Percentiles rank a stretch among this genome's conserved stretches.
These are phyloP conservation scores for Drosophila trapezifrons DNA, from an alignment of 1,140 invertebrate genomes.

Conservation along the genomic window DNA sequence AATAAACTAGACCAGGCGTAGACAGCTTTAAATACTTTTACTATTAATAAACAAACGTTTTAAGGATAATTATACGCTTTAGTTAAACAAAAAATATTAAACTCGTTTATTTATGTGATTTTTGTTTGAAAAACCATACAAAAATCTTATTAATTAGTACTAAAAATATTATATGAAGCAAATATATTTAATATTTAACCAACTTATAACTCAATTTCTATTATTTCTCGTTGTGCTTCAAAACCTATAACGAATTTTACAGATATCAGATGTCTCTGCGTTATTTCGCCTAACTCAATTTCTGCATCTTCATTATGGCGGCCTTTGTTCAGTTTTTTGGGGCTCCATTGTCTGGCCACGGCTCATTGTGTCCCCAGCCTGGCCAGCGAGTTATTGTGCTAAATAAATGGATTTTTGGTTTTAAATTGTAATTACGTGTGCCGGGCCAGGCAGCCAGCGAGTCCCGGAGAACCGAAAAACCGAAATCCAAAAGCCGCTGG, in stretches of 20 bases:
- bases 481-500: slow-evolving; percentile 41
- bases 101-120: too few species aligned
- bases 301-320: slow-evolving; percentile 46
- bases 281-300: slow-evolving; percentile 41
- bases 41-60: too few species aligned
- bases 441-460: background rate
- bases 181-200: background rate
- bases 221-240: background rate
- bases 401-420: slow-evolving; percentile 82
- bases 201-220: rapidly evolving
- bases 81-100: too few species aligned
- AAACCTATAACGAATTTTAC: slow-evolving; percentile 26
- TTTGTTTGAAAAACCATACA: too few species aligned
- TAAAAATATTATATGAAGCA: background rate
- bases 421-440: slow-evolving; percentile 79
- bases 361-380: slow-evolving; percentile 51
- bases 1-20: too few species aligned
- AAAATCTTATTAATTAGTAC: too few species aligned
- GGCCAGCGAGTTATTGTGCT: slow-evolving; percentile 68
- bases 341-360: slow-evolving; percentile 55
- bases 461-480: background rate
- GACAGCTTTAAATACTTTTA: too few species aligned
- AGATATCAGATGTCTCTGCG: slow-evolving; percentile 8
- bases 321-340: slow-evolving; percentile 39
- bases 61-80: too few species aligned